phyloP scores from a whole-genome alignment of 2,888 invertebrate species.

The Synanthedon andrenaeformis region DNA sequence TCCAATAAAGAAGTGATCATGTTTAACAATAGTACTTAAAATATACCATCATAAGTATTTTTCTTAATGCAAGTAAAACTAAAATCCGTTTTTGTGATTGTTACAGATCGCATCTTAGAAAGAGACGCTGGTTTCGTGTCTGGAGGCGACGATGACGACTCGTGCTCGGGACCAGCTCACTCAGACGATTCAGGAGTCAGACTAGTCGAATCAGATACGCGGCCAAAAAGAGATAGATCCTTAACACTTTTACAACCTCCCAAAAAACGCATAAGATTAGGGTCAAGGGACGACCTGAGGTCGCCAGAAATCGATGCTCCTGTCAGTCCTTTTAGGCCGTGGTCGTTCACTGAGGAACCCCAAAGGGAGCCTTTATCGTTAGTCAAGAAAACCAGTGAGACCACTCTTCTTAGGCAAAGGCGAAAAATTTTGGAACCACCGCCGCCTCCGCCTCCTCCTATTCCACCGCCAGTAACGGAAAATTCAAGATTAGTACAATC shows the following conservation, averaged over 20 bases:
- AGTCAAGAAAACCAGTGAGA: slow-evolving; percentile 61
- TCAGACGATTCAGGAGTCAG: slow-evolving; percentile 66
- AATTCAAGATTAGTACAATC: slow-evolving; percentile 39
- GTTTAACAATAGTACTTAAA: neutral
- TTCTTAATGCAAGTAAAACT: neutral
- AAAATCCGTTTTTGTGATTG: slow-evolving; percentile 18
- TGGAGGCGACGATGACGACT: slow-evolving; percentile 78
- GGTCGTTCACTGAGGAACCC: slow-evolving; percentile 72
- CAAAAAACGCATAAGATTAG: slow-evolving; percentile 77
- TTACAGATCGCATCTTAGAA: slow-evolving; percentile 70
- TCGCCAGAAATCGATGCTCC: slow-evolving; percentile 56
- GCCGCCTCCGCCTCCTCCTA: slow-evolving; percentile 28
- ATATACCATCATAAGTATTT: neutral
- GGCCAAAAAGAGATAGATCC: slow-evolving; percentile 70
- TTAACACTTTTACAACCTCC: slow-evolving; percentile 66
- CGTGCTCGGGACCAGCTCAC: slow-evolving; percentile 62
- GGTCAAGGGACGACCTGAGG: slow-evolving; percentile 41
- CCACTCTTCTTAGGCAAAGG: slow-evolving; percentile 39
- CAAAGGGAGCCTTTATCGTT: slow-evolving; percentile 76
- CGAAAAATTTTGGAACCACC: slow-evolving; percentile 43
- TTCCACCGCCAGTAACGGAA: slow-evolving; percentile 28
- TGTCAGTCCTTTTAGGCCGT: slow-evolving; percentile 73
- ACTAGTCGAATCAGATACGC: slow-evolving; percentile 48
- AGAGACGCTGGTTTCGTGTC: slow-evolving; percentile 81
- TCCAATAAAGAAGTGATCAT: no score